Evolutionary conservation across 2,797 vertebrate genomes (phyloP), one percentile per base, ranked within the genome.

Genomic region (Florisuga fusca): DNA sequence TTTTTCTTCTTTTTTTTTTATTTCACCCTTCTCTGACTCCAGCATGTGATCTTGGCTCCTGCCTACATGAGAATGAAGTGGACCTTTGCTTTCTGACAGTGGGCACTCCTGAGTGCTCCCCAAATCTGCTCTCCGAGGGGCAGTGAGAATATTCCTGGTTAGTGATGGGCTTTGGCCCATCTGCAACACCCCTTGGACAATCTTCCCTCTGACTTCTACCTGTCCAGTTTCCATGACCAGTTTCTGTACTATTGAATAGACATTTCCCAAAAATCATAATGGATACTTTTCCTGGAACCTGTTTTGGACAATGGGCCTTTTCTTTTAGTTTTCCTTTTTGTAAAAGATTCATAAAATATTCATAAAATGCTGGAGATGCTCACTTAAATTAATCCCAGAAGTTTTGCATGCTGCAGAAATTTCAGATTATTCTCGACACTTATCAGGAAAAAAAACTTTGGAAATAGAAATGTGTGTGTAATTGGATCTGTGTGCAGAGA

Each of bases 351-450:
- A 71, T 89, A 66, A 41, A 41, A 41, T 41, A 41, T 41, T 41
- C 38, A 11, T 77, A 64, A 93, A 74, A 34, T 36, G 78, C 72
- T 73, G 66, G 76, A 75, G 66, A 63, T 6, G 3, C 45, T 92
- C 1, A 67, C 88, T 67, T 88, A 84, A 78, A 84, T 93, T 87
- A n/a, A 87, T 77, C 75, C 75, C 82, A 72, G 63, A 63, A 92
- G 64, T 80, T 74, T 25, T 87, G 33, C 11, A 0, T 54, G 62
- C 68, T 87, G 63, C 53, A 78, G 87, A 89, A 63, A 83, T 87
- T 71, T 89, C 73, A 68, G 59, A 73, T 89, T 78, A 62, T 95
- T 94, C 87, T 76, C 64, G 89, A 69, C 62, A 59, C 75, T 92
- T 91, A 83, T 85, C 86, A 89, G 72, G 78, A 86, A 61, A 61